Conservation (phyloP, 1,140 invertebrate species). For the Drosophila kurseongensis region DNA sequence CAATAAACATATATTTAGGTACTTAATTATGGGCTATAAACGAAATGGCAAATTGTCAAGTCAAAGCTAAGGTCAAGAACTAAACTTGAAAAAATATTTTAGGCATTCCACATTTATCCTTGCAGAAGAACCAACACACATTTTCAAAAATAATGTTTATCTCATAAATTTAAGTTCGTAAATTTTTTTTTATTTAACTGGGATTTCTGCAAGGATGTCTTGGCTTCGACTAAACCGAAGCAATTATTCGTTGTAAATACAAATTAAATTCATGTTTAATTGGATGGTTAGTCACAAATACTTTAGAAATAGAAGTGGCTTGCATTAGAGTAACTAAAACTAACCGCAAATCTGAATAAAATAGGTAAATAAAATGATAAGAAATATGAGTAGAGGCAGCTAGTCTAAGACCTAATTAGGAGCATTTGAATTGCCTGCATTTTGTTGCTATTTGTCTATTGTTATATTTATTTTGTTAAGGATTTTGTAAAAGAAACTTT, state of each 20-base stretch:
- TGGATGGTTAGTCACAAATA: constrained; percentile 36
- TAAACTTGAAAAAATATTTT: constrained; percentile 35
- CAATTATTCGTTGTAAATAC: constrained; percentile 6
- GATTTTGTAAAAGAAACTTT: constrained; percentile 68
- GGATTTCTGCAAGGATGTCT: constrained; percentile 23
- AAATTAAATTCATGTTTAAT: constrained; percentile 1
- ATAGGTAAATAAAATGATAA: constrained; percentile 32
- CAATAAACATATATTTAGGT: constrained; percentile 30
- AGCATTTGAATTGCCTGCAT: constrained; percentile 47
- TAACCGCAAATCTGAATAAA: constrained; percentile 42
- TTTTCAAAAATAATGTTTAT: too few relatives aligned
- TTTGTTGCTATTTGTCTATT: constrained; percentile 39
- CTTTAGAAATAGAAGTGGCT: constrained; percentile 27
- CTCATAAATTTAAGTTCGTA: not conserved
- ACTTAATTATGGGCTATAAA: constrained; percentile 35
- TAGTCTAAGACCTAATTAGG: constrained; percentile 65
- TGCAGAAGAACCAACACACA: constrained; percentile 9
- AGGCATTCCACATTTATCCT: constrained; percentile 33
- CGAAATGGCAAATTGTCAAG: constrained; percentile 35
- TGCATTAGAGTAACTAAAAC: constrained; percentile 40
- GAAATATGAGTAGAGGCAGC: constrained; percentile 32
- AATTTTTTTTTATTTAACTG: not conserved
- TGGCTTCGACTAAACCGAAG: constrained; percentile 31
- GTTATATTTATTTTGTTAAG: constrained; percentile 45
- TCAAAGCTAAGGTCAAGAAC: constrained; percentile 48